Evolutionary conservation across 1,140 invertebrate species (phyloP), one percentile per base, ranked within the genome.

Genomic region (Heliconius hewitsoni): DNA sequence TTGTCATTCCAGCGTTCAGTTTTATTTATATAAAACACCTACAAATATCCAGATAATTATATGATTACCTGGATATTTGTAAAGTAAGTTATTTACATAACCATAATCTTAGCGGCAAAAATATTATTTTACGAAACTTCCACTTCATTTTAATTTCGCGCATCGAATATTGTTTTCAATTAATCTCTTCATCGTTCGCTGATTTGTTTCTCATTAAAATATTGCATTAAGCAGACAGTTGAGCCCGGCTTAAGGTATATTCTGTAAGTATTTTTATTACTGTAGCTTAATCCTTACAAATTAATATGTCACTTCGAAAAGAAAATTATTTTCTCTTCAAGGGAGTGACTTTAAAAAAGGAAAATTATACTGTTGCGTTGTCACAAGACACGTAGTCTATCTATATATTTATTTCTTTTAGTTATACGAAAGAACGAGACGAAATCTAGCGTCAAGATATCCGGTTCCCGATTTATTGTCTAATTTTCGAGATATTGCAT

Each of bases 201-300:
- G 55, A 57, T n/a, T 57, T 57, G 55, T 57, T 57, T 57, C 55
- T 57, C 55, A 57, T 57, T 57, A 57, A 57, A n/a, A 57, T 57
- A 57, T 57, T 57, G 39, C 46, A 50, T 50, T 6, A 50, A 50
- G 50, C 13, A 18, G 18, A 18, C 18, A 50, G 50, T 50, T 50
- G 50, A 50, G 50, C 50, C 18, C 50, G 4, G 57, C 11, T 66
- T 66, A 30, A 66, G 57, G 23, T 66, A 27, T 13, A 3, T 27
- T 66, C 8, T 66, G 23, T 11, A 66, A 66, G 4, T 66, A 66
- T 66, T 42, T 42, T 42, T 66, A 66, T 27, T 66, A 30, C 57
- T n/a, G 19, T 27, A 27, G 3, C n/a, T 66, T 66, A 27, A 23
- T 66, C 9, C 8, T 13, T 66, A 66, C 23, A 66, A 66, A 27